Conservation (phyloP, 2,113 vertebrate species). For the Chloropsis hardwickii region DNA sequence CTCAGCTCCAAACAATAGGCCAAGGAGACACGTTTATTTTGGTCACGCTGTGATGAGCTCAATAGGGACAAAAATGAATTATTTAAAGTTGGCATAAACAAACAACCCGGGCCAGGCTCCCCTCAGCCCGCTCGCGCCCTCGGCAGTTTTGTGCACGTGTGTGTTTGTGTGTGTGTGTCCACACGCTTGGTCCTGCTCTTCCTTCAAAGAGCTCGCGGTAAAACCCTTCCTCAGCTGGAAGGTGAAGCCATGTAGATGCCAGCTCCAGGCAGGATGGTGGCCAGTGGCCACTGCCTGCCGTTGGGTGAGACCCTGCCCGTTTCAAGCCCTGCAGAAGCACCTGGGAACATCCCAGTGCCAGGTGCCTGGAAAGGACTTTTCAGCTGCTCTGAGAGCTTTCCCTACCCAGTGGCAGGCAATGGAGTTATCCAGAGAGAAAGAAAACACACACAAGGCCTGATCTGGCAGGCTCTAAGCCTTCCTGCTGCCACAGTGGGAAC, state of each 20-base stretch:
- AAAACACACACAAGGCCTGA: not conserved
- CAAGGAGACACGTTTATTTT: constrained; percentile 88
- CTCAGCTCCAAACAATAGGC: constrained; percentile 91
- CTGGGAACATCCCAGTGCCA: not conserved
- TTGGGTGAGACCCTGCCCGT: not conserved
- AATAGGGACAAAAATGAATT: constrained; percentile 77
- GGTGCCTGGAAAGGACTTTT: not conserved
- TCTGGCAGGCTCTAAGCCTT: not conserved
- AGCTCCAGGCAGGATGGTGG: not conserved
- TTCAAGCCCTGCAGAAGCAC: not conserved
- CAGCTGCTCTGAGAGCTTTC: not conserved
- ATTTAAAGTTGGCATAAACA: constrained; percentile 80
- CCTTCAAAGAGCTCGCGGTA: not conserved
- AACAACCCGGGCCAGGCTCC: constrained; percentile 67
- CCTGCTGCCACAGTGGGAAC: not conserved
- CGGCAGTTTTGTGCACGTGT: not conserved
- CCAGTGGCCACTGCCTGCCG: not conserved
- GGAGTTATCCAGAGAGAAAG: not conserved
- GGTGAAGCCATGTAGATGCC: not conserved
- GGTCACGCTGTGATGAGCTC: constrained; percentile 73
- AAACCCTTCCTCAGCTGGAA: not conserved
- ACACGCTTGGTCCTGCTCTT: not conserved
- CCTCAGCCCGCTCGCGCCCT: not conserved
- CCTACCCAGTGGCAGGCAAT: not conserved
- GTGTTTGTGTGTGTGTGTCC: not conserved